Evolutionary conservation across 2,113 vertebrate genomes (phyloP).

Genomic region (Petrocephalus microphthalmus): DNA sequence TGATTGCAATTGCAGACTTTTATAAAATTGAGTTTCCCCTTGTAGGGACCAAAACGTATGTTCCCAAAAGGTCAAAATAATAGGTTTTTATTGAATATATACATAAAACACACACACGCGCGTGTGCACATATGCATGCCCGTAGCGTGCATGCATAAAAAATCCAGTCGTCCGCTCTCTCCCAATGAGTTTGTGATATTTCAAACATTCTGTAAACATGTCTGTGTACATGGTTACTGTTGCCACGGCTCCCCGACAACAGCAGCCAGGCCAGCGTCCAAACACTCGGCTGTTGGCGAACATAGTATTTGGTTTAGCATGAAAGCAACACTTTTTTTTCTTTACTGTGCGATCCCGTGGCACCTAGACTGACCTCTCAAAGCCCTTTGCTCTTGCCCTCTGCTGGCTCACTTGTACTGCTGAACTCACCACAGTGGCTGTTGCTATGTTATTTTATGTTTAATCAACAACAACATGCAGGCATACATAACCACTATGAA

Average conservation of each 20-base stretch:
- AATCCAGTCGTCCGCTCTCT: conserved; percentile 17
- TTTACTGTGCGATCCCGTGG: conserved; percentile 51
- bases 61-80: background rate
- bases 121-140: background rate
- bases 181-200: conserved; percentile 68
- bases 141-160: background rate
- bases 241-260: conserved; percentile 85
- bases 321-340: conserved; percentile 44
- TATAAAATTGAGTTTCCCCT: background rate
- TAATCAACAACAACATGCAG: conserved; percentile 45
- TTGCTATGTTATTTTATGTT: conserved; percentile 57
- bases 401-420: conserved; percentile 21
- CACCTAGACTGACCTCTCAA: conserved; percentile 34
- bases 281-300: conserved; percentile 74
- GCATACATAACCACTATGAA: conserved; percentile 25
- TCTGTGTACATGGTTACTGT: conserved; percentile 80
- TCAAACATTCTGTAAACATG: conserved; percentile 87
- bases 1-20: background rate
- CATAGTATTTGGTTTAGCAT: conserved; percentile 74
- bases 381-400: background rate
- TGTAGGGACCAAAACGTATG: background rate
- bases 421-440: conserved; percentile 40
- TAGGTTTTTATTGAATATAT: background rate
- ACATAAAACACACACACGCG: background rate
- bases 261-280: conserved; percentile 66